These are phyloP conservation scores for Mycogona germanica DNA, from an alignment of 2,888 invertebrate species.

Conservation along the genomic window DNA sequence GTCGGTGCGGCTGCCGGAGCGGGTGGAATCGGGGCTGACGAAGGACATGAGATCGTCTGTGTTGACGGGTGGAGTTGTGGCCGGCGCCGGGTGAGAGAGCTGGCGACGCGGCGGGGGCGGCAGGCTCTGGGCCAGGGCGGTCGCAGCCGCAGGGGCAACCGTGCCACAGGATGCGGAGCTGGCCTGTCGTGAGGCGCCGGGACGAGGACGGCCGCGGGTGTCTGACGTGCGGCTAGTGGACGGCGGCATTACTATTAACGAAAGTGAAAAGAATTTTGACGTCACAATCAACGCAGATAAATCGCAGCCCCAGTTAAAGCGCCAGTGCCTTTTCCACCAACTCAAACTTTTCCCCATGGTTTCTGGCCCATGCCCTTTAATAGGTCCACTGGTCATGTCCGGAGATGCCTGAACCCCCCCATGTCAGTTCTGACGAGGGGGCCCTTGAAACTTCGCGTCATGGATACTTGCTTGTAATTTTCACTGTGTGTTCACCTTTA, in stretches of 20 bases:
- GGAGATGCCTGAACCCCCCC: too few species aligned
- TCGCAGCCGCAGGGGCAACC: too few species aligned
- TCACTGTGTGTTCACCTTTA: too few species aligned
- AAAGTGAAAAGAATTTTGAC: neutral
- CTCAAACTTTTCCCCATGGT: neutral
- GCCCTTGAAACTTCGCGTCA: too few species aligned
- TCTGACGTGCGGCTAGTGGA: too few species aligned
- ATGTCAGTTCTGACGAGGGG: too few species aligned
- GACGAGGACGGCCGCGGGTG: neutral
- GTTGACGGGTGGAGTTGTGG: neutral
- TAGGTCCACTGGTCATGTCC: too few species aligned
- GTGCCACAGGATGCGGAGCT: neutral
- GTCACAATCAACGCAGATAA: too few species aligned
- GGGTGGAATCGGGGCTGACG: neutral
- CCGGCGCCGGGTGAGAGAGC: neutral
- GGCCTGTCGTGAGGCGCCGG: neutral
- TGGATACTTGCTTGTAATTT: too few species aligned
- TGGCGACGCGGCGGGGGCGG: slow-evolving; percentile 9
- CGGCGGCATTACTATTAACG: neutral
- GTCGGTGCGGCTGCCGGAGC: neutral
- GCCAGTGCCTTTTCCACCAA: neutral
- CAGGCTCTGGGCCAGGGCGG: too few species aligned
- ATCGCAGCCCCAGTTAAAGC: neutral
- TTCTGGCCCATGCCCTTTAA: too few species aligned
- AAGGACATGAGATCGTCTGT: slow-evolving; percentile 11